Evolutionary conservation across 2,113 vertebrate species (phyloP).

Genomic region (Cynopterus brachyotis): DNA sequence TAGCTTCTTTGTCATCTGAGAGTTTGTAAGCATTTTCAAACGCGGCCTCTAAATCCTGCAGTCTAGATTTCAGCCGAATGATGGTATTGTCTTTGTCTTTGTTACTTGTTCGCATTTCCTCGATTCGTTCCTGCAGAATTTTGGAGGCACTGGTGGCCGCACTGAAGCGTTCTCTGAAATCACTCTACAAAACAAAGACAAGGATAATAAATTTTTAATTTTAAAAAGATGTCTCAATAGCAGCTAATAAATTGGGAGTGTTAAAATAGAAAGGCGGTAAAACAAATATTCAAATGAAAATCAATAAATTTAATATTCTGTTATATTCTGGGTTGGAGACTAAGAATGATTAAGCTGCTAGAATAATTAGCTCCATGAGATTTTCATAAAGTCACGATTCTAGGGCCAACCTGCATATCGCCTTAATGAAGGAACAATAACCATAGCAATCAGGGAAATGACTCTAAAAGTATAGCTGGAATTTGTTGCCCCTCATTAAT

Average conservation of each 20-base stretch:
- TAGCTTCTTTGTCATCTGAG: constrained; percentile 90
- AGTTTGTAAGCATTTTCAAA: constrained; percentile 88
- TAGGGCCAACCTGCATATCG: neutral
- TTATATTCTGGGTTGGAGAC: neutral
- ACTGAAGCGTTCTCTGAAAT: constrained; percentile 90
- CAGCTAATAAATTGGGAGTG: neutral
- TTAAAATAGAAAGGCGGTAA: neutral
- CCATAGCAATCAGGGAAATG: neutral
- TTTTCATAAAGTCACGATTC: neutral
- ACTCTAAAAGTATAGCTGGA: neutral
- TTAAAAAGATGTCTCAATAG: neutral
- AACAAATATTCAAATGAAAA: neutral
- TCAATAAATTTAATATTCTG: neutral
- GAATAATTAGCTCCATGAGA: neutral
- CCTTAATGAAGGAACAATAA: neutral
- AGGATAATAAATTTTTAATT: neutral
- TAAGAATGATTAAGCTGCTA: neutral
- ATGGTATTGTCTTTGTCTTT: constrained; percentile 91
- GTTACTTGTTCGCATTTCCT: constrained; percentile 87
- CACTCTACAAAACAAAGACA: constrained; percentile 80
- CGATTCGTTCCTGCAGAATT: constrained; percentile 89
- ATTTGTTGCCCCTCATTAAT: neutral
- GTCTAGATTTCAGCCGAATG: constrained; percentile 83
- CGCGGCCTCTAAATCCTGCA: constrained; percentile 90
- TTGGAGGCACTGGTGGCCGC: constrained; percentile 85